Evolutionary conservation across 2,113 vertebrate genomes (phyloP).

Genomic region (Elephas maximus): DNA sequence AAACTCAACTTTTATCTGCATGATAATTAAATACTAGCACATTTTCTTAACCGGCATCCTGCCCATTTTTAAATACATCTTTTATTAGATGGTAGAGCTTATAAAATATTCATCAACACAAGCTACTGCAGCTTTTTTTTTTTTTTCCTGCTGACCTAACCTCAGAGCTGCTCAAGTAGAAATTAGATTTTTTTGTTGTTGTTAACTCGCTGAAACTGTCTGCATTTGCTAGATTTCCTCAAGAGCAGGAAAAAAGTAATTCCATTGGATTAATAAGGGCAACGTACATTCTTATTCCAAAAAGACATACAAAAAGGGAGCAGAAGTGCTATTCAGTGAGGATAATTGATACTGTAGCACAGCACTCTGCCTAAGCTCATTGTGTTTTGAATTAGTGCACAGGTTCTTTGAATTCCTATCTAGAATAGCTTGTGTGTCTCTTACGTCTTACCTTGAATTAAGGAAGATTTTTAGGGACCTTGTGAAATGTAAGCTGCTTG

Average conservation of each 20-base stretch:
- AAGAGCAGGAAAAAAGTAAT: constrained; percentile 81
- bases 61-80: constrained; percentile 82
- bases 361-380: constrained; percentile 79
- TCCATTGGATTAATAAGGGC: constrained; percentile 84
- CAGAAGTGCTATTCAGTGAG: constrained; percentile 77
- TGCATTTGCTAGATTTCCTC: constrained; percentile 82
- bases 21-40: constrained; percentile 75
- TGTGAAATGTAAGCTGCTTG: constrained; percentile 79
- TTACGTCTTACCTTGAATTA: constrained; percentile 85
- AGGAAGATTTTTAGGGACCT: constrained; percentile 82
- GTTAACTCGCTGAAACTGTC: constrained; percentile 79
- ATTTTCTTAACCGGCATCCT: constrained; percentile 78
- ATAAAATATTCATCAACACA: constrained; percentile 87
- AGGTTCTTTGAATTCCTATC: constrained; percentile 80
- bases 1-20: constrained; percentile 64
- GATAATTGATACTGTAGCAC: constrained; percentile 76
- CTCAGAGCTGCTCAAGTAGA: constrained; percentile 85
- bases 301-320: constrained; percentile 66
- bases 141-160: constrained; percentile 85
- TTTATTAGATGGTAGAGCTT: constrained; percentile 79
- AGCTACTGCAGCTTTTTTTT: constrained; percentile 77
- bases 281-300: constrained; percentile 79
- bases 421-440: constrained; percentile 78
- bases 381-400: constrained; percentile 79
- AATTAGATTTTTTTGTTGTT: constrained; percentile 84